A percentile compares a stretch with the other conserved stretches of the same genome.
These are phyloP conservation scores for Gallinago paraguaiae DNA, from an alignment of 2,113 vertebrate genomes.

Conservation along the genomic window DNA sequence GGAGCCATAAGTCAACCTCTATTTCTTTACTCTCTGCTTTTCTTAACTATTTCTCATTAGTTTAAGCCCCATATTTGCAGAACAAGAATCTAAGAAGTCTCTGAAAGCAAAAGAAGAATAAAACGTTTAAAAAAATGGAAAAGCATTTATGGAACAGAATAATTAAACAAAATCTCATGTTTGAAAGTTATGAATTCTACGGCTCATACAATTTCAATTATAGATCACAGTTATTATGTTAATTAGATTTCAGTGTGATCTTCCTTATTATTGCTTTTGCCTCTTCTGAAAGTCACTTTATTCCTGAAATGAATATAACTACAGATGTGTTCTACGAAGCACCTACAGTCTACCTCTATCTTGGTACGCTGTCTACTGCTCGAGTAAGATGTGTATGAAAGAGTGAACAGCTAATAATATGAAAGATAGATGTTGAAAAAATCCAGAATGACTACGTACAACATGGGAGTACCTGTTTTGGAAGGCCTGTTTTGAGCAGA, in stretches of 20 bases:
- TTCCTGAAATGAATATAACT: not conserved
- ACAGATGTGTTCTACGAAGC: not conserved
- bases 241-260: not conserved
- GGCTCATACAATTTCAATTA: not conserved
- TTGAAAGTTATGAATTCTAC: not conserved
- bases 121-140: not conserved
- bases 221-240: not conserved
- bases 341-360: not conserved
- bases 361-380: not conserved
- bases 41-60: not conserved
- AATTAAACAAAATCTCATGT: not conserved
- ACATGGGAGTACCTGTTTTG: not conserved
- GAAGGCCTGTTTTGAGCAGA: not conserved
- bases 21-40: not conserved
- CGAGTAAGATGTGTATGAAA: not conserved
- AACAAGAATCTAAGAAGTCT: not conserved
- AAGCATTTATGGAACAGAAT: not conserved
- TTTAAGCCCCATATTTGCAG: not conserved
- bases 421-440: not conserved
- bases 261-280: not conserved
- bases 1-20: not conserved
- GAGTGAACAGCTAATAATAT: not conserved
- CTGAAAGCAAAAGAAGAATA: not conserved
- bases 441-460: not conserved
- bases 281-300: not conserved